These are phyloP conservation scores for Pterostichus niger DNA, from an alignment of 2,888 invertebrate species.

Conservation along the genomic window DNA sequence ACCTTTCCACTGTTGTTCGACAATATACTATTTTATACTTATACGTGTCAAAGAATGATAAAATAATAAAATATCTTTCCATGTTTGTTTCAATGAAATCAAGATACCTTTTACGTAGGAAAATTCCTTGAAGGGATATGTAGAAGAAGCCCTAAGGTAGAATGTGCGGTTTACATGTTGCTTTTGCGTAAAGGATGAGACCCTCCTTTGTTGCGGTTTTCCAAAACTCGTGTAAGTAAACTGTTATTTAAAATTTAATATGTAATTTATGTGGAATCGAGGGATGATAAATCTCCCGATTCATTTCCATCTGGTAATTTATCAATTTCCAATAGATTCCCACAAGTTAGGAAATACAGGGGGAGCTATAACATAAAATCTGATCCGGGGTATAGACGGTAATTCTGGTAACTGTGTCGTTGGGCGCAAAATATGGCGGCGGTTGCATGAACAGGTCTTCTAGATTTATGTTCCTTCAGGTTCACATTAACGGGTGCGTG, in stretches of 20 bases:
- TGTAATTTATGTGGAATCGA: slow-evolving; percentile 41
- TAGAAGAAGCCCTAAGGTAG: slow-evolving; percentile 31
- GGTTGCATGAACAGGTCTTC: slow-evolving; percentile 56
- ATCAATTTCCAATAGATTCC: slow-evolving; percentile 50
- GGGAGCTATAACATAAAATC: slow-evolving; percentile 32
- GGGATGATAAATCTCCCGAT: slow-evolving; percentile 35
- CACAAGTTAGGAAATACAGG: slow-evolving; percentile 20
- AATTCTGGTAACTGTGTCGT: slow-evolving; percentile 58
- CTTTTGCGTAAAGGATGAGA: background rate
- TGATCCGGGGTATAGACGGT: slow-evolving; percentile 39
- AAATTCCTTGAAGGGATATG: background rate
- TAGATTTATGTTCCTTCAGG: slow-evolving; percentile 63
- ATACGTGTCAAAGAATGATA: no score
- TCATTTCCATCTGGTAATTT: slow-evolving; percentile 47
- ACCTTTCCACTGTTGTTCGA: no score
- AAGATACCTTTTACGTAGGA: background rate
- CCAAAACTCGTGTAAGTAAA: slow-evolving; percentile 41
- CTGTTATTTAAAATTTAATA: slow-evolving; percentile 45
- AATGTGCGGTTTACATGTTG: background rate
- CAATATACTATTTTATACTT: no score
- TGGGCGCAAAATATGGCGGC: slow-evolving; percentile 52
- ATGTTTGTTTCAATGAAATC: background rate
- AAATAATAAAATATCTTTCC: no score
- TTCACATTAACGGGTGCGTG: slow-evolving; percentile 62
- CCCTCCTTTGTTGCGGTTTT: slow-evolving; percentile 24